A percentile compares a stretch with the other conserved stretches of the same genome.
These are phyloP conservation scores for Melinaea marsaeus DNA, from an alignment of 2,888 invertebrate genomes.

Conservation along the genomic window DNA sequence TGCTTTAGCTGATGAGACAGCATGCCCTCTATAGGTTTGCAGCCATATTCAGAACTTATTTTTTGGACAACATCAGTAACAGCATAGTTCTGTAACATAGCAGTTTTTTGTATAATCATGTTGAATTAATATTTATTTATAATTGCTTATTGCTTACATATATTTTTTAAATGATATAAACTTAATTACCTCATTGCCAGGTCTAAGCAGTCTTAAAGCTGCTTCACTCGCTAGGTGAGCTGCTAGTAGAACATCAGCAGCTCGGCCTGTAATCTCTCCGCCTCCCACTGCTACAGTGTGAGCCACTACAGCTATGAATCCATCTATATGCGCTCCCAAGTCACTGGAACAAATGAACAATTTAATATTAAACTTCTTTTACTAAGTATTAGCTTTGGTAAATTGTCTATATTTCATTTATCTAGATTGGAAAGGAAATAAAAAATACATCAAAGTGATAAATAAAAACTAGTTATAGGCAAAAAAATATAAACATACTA, in stretches of 20 bases:
- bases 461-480: too few species aligned
- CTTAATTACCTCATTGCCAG: conserved; percentile 87
- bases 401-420: background rate
- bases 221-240: conserved; percentile 98
- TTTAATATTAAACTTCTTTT: conserved; percentile 13
- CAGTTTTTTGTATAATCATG: too few species aligned
- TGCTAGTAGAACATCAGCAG: conserved; percentile 96
- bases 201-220: conserved; percentile 93
- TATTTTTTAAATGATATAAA: background rate
- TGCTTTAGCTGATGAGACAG: conserved; percentile 96
- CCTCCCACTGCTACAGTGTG: conserved; percentile 96
- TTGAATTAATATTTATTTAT: conserved; percentile 5
- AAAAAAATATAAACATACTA: too few species aligned
- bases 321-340: conserved; percentile 98
- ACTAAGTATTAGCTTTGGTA: background rate
- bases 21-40: conserved; percentile 99
- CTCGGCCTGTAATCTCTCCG: conserved; percentile 86
- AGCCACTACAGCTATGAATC: conserved; percentile 98
- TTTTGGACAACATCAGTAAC: conserved; percentile 96
- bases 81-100: conserved; percentile 84
- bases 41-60: conserved; percentile 94
- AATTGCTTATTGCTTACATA: too few species aligned
- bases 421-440: too few species aligned
- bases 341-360: conserved; percentile 80
- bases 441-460: too few species aligned